Base-by-base conservation (phyloP, 1,140 invertebrate genomes). In the Camponotus vicinus region DNA sequence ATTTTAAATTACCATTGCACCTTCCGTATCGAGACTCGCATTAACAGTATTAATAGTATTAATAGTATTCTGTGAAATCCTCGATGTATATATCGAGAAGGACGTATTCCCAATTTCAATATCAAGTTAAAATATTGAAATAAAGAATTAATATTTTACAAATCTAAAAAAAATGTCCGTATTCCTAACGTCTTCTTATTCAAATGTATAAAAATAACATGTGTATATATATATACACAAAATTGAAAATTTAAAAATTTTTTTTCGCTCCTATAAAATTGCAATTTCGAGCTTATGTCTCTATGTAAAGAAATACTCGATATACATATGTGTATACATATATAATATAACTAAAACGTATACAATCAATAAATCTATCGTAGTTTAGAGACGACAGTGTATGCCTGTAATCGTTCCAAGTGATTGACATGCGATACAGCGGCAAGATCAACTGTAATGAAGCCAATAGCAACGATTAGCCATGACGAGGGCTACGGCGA, bases 371-470 rank as follows among this genome's bases (percentile, higher is more conserved):
- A 37, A 78, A 66, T 2, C 27, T n/a, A 45, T 32, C 18, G 18
- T 13, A 11, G 11, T 15, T 37, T n/a, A 18, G 34, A 49, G 15
- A 77, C n/a, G 27, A 27, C 27, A 0, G 27, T 27, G 27, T 27
- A 27, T 27, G 27, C 27, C 27, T 27, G 27, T 42, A 78, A 27
- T 11, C 45, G 18, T n/a, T 67, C 15, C 11, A 32, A 42, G 27
- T 57, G 64, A 80, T 59, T 57, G 55, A 42, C 37, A 13, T 21
- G 37, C 49, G 78, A 80, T 80, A 69, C 37, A 21, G 11, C 27
- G 34, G 45, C 37, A 61, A 61, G 79, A 70, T 73, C 18, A 13
- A 40, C 79, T 0, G 18, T 45, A 73, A 73, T n/a, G 55, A 61
- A 37, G 27, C 18, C 69, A 59, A 61, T 45, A 55, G 7, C 67